A percentile compares a stretch with the other conserved stretches of the same genome.
Conservation (phyloP, 2,888 invertebrate genomes). For the Syrista parreyssii region DNA sequence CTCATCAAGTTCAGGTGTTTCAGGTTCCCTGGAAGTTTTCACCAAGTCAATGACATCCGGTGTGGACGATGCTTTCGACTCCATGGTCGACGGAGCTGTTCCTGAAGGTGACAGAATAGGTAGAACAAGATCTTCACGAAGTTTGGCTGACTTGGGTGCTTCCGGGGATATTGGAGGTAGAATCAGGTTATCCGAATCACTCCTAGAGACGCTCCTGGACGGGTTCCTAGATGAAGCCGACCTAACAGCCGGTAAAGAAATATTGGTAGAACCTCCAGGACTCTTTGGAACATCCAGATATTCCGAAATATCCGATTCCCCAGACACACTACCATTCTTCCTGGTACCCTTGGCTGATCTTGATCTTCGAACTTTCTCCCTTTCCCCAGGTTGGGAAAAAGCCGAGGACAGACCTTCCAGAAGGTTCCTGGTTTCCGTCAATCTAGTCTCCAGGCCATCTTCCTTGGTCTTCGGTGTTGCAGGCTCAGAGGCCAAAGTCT, state of each 20-base stretch:
- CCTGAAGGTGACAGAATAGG: conserved; percentile 47
- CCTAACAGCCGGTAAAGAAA: conserved; percentile 53
- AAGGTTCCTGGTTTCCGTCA: conserved; percentile 44
- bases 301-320: conserved; percentile 15
- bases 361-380: conserved; percentile 19
- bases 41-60: conserved; percentile 2
- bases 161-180: conserved; percentile 57
- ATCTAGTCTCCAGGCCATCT: conserved; percentile 38
- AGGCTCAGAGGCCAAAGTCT: conserved; percentile 16
- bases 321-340: conserved; percentile 19
- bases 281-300: conserved; percentile 9
- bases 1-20: conserved; percentile 15
- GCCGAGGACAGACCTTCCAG: conserved; percentile 42
- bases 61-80: conserved; percentile 15
- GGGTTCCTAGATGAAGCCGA: conserved; percentile 35
- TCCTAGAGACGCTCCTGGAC: conserved; percentile 36
- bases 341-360: conserved; percentile 22
- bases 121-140: conserved; percentile 40
- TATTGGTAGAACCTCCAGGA: conserved; percentile 26
- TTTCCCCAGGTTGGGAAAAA: conserved; percentile 20
- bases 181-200: conserved; percentile 39
- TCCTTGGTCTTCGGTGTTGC: conserved; percentile 12
- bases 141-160: conserved; percentile 39
- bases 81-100: conserved; percentile 19
- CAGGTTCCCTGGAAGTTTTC: conserved; percentile 7